phyloP scores from a whole-genome alignment of 2,888 invertebrate species.

The Drepana falcataria region DNA sequence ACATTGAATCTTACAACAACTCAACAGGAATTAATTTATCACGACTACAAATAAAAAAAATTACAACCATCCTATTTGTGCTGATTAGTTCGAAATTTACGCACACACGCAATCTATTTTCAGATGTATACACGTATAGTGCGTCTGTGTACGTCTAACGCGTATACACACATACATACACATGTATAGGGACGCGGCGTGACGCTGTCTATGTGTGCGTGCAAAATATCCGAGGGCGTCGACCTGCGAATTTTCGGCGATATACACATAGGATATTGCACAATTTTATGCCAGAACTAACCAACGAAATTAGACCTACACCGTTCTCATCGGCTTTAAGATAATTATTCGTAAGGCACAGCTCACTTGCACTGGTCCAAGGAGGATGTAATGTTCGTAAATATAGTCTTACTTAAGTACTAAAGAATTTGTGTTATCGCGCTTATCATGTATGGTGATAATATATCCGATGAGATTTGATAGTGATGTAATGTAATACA shows the following conservation, averaged over 20 bases:
- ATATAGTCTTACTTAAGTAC: too few species aligned
- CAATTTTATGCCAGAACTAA: constrained; percentile 25
- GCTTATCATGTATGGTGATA: too few species aligned
- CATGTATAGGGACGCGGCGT: constrained; percentile 26
- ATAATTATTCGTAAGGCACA: too few species aligned
- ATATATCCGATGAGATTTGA: too few species aligned
- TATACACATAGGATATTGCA: constrained; percentile 37
- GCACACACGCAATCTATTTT: constrained; percentile 14
- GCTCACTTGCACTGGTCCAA: too few species aligned
- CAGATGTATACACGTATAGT: constrained; percentile 24
- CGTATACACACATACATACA: neutral
- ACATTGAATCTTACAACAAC: neutral
- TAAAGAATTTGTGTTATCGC: too few species aligned
- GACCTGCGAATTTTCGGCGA: constrained; percentile 48
- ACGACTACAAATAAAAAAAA: constrained; percentile 29
- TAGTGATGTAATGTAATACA: too few species aligned
- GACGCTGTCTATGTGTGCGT: constrained; percentile 32
- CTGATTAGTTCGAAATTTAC: constrained; percentile 34
- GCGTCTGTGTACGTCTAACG: constrained; percentile 27
- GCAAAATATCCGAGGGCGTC: constrained; percentile 30
- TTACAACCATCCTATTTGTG: constrained; percentile 31
- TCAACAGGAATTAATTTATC: constrained; percentile 13
- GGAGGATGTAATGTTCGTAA: too few species aligned
- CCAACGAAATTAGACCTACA: neutral
- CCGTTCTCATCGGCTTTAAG: neutral